phyloP scores from a whole-genome alignment of 1,140 invertebrate genomes.

The Anoplophora glabripennis region DNA sequence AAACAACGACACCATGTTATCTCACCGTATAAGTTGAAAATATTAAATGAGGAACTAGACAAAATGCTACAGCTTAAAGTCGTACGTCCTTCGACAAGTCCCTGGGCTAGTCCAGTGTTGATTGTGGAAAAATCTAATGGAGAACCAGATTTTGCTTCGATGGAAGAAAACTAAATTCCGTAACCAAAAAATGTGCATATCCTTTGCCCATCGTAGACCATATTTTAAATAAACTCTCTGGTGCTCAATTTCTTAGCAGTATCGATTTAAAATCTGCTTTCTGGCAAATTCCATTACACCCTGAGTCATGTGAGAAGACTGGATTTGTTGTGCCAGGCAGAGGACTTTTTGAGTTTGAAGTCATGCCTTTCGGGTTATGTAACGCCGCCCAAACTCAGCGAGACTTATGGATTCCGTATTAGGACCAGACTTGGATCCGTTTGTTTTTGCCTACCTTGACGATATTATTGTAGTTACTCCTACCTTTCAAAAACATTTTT shows the following conservation, averaged over 20 bases:
- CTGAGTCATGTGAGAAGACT: conserved; percentile 39
- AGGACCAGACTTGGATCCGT: conserved; percentile 37
- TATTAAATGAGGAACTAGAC: conserved; percentile 25
- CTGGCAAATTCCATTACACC: conserved; percentile 43
- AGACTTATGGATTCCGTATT: conserved; percentile 46
- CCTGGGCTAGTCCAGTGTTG: conserved; percentile 24
- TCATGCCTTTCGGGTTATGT: conserved; percentile 46
- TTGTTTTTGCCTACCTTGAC: conserved; percentile 42
- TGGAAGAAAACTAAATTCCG: conserved; percentile 42
- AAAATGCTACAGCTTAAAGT: conserved; percentile 23
- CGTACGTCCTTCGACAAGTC: conserved; percentile 18
- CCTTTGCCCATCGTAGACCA: conserved; percentile 34
- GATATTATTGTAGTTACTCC: conserved; percentile 42
- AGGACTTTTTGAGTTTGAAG: conserved; percentile 43
- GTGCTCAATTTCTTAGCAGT: conserved; percentile 38
- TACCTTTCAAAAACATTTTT: conserved; percentile 44
- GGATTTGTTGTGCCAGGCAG: conserved; percentile 46
- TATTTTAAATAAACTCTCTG: conserved; percentile 37
- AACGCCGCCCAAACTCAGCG: conserved; percentile 46
- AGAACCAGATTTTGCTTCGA: conserved; percentile 44
- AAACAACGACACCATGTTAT: conserved; percentile 18
- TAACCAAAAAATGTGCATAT: conserved; percentile 43
- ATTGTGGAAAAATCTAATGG: conserved; percentile 27
- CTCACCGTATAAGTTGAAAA: conserved; percentile 24
- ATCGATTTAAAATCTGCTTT: conserved; percentile 44